Base-by-base conservation (phyloP, 2,888 invertebrate species). In the Apamea monoglypha region DNA sequence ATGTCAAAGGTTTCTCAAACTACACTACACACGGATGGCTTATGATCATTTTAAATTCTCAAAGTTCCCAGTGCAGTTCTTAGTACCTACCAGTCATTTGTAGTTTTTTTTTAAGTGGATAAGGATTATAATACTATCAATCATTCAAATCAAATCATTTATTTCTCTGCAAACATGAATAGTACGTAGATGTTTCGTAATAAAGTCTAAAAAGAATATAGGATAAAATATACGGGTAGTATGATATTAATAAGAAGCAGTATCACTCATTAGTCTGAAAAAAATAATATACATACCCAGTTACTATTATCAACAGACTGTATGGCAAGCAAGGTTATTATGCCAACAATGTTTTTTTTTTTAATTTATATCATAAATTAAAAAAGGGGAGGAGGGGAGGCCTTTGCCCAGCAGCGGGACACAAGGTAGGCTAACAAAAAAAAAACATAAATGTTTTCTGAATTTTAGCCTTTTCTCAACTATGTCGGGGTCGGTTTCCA, bases 1-100 rank as follows among this genome's bases (percentile, higher is more conserved):
- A 84, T 78, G 40, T 84, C 76, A 83, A 83, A 87, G 84, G 78
- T 76, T 71, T 32, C 25, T 63, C 61, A 71, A 85, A 67, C 72
- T 85, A n/a, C 47, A 84, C 71, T 72, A 63, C 59, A 50, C 18
- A 67, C 25, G 16, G n/a, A 29, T 70, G 70, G 40, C 50, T 81
- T 77, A 40, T 18, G 16, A 83, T 68, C 29, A 61, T 44, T 61
- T 83, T 67, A 10, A 16, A 29, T 69, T 50, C 2, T 29, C n/a
- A 29, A 69, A 50, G n/a, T 70, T 40, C 32, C 4, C 12, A 7
- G 3, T 32, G 10, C n/a, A 75, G 4, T 36, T 64, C 25, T 18
- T 32, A 25, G 32, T 32, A 44, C 16, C 44, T 47, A 8, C 29
- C 21, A 40, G 40, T 7, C 40, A n/a, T 59, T 59, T n/a, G 12